These are phyloP conservation scores for Sakesphorus luctuosus DNA, from an alignment of 2,113 vertebrate species.

Conservation along the genomic window DNA sequence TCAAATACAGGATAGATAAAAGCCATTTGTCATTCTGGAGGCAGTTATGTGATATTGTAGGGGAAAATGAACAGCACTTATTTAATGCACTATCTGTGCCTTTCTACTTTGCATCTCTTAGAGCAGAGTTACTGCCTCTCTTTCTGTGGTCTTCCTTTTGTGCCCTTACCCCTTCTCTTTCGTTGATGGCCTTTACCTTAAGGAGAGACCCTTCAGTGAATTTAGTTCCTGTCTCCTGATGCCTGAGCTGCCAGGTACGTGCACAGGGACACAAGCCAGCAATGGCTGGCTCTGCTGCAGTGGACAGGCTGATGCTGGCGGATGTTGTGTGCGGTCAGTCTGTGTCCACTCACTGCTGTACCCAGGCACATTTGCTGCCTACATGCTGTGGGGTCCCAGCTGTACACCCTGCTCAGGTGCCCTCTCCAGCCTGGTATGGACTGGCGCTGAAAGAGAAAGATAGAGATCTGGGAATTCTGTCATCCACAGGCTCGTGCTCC, in stretches of 20 bases:
- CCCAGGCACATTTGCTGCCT: not conserved
- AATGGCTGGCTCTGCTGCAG: not conserved
- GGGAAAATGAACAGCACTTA: not conserved
- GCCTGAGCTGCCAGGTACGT: fast-evolving
- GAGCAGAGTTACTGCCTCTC: not conserved
- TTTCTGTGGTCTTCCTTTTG: not conserved
- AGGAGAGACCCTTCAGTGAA: not conserved
- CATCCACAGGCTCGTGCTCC: not conserved
- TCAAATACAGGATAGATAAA: conserved; percentile 21
- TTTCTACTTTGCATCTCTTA: not conserved
- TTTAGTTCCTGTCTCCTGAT: not conserved
- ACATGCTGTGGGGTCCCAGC: not conserved
- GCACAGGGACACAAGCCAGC: not conserved
- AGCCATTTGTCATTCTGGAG: conserved; percentile 29
- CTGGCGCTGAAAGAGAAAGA: not conserved
- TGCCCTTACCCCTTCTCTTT: not conserved
- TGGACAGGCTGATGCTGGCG: not conserved
- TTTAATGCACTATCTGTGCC: not conserved
- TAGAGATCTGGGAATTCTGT: not conserved
- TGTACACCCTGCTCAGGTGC: fast-evolving
- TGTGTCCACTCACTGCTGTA: not conserved
- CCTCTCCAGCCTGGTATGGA: not conserved
- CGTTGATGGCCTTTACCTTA: not conserved
- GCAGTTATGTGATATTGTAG: not conserved
- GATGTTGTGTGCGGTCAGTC: not conserved